Conservation (phyloP, 2,113 vertebrate genomes). For the Callocephalon fimbriatum region DNA sequence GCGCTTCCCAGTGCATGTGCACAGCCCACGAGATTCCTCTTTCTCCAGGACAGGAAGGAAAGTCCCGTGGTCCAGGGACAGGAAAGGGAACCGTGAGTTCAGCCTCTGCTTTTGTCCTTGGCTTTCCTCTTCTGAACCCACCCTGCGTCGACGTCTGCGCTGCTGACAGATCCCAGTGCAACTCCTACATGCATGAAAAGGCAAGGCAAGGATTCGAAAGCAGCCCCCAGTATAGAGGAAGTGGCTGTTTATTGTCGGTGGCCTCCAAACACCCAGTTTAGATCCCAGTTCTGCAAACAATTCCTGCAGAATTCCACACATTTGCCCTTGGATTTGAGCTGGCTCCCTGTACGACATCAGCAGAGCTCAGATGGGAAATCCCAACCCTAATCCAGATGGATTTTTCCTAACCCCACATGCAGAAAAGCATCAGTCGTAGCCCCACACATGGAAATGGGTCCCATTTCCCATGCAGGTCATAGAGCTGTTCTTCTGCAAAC, state of each 20-base stretch:
- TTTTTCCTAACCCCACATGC: background rate
- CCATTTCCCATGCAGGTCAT: rapidly evolving
- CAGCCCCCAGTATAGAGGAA: rapidly evolving
- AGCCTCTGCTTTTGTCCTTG: background rate
- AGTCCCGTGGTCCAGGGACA: background rate
- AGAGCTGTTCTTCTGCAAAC: background rate
- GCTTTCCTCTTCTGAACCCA: background rate
- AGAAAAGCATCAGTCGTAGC: background rate
- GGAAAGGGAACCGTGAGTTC: background rate
- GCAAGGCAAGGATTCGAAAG: background rate
- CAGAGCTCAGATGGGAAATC: background rate
- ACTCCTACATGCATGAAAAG: rapidly evolving
- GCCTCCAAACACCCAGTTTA: background rate
- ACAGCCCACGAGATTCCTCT: background rate
- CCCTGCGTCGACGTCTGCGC: rapidly evolving
- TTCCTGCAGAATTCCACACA: background rate
- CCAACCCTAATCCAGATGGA: background rate
- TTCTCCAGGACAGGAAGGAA: background rate
- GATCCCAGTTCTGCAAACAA: background rate
- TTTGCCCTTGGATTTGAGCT: background rate
- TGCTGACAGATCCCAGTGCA: background rate
- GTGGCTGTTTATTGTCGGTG: rapidly evolving
- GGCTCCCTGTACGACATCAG: rapidly evolving
- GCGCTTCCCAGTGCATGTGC: background rate
- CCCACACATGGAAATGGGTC: background rate